Base-by-base conservation (phyloP, 2,113 vertebrate species). In the Eptatretus burgeri region DNA sequence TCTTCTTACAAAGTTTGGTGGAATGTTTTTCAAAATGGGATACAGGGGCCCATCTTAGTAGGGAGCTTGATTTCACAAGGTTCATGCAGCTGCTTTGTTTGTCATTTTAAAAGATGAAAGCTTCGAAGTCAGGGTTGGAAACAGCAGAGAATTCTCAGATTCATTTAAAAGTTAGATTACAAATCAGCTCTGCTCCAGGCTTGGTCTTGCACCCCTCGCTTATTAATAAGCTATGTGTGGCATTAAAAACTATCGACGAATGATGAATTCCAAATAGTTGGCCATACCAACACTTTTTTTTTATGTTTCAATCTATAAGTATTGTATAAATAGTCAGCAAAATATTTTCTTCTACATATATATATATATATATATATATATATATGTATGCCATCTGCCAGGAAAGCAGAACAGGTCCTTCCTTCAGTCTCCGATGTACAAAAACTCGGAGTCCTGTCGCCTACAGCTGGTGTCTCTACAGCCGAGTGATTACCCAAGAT, bases 281-380 rank as follows among this genome's bases (percentile, higher is more conserved):
- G 14, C 2, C 17, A 56, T 7, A 56, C 17, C 3, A 16, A 56
- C 17, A 56, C 3, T 5, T 56, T 16, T 56, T 16, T 16, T 56
- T 16, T 56, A 56, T 7, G 7, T 56, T 16, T 56, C 14, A 16
- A 56, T 56, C 14, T 56, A 56, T 56, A 7, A 16, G 7, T 56
- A 56, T 56, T 41, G 27, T 41, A 41, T 7, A 41, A 41, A 5
- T 41, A 41, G 27, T 41, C 27, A 41, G 5, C 62, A 63, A 14
- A 19, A 49, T 19, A 63, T 19, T 63, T 63, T 1, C 13, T 14
- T 63, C 5, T 63, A 5, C 13, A 49, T 63, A 9, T 63, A 49
- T 63, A 63, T 8, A 9, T 63, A 9, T 63, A 19, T 63, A 63
- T 63, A 49, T 63, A 19, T 16, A 18, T 60, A 60, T 16, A 60